Conservation (phyloP, 2,113 vertebrate genomes). For the Gambusia affinis region DNA sequence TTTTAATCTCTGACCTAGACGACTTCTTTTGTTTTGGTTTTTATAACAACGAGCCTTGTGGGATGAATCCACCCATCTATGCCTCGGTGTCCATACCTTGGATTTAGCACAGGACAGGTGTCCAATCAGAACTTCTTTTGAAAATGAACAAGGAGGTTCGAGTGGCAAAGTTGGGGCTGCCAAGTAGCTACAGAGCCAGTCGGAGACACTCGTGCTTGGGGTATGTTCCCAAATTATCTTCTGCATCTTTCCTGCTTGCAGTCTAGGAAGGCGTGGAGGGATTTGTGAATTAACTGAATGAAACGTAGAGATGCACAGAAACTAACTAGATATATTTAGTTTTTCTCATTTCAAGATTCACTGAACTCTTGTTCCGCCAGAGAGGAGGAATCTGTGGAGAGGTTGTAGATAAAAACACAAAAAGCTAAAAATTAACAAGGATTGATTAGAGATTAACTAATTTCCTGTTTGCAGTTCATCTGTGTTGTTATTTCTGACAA, state of each 20-base stretch:
- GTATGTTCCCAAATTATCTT: constrained; percentile 62
- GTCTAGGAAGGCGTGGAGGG: constrained; percentile 27
- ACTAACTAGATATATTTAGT: background rate
- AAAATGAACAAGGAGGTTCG: constrained; percentile 75
- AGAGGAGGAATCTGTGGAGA: background rate
- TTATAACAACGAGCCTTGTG: constrained; percentile 2
- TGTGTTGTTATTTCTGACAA: background rate
- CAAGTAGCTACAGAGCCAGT: constrained; percentile 61
- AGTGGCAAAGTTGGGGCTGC: constrained; percentile 50
- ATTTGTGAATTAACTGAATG: background rate
- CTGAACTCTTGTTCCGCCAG: background rate
- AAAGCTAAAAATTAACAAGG: background rate
- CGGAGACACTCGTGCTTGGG: constrained; percentile 79
- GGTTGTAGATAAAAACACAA: background rate
- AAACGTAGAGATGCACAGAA: background rate
- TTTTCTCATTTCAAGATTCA: background rate
- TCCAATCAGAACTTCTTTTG: constrained; percentile 9
- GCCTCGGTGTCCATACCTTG: background rate
- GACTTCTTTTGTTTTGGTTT: constrained; percentile 6
- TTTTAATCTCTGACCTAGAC: constrained; percentile 26
- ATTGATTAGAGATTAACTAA: background rate
- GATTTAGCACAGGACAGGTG: constrained; percentile 27
- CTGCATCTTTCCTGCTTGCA: background rate
- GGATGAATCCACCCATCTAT: background rate
- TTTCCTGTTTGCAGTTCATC: background rate